Evolutionary conservation across 2,797 vertebrate genomes (phyloP).

Genomic region (Anniella stebbinsi): DNA sequence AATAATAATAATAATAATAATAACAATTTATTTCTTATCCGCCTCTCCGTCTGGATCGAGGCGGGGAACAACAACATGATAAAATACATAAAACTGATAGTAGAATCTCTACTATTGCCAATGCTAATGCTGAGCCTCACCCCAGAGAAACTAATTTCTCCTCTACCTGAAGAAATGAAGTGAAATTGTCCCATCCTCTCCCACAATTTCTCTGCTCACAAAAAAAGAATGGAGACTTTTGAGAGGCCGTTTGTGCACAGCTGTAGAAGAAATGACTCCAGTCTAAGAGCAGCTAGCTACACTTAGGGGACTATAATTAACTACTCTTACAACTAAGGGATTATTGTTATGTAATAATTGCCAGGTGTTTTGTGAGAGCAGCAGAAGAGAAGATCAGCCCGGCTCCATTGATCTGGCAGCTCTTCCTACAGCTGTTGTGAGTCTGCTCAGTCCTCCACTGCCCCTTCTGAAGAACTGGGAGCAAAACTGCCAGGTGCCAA

Average conservation of each 20-base stretch:
- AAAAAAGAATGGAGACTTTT: neutral
- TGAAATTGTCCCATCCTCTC: neutral
- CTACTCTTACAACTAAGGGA: neutral
- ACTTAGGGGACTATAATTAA: neutral
- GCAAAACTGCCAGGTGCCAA: neutral
- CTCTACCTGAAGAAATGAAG: neutral
- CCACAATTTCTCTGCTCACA: neutral
- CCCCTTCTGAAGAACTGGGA: neutral
- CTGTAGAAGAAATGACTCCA: neutral
- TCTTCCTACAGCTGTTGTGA: neutral
- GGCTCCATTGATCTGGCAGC: neutral
- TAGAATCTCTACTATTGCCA: neutral
- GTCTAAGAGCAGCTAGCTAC: neutral
- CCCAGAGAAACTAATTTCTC: neutral
- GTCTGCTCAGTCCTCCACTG: neutral
- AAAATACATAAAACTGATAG: no score
- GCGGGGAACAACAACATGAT: no score
- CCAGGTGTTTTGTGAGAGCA: neutral
- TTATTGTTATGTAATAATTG: neutral
- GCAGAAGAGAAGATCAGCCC: no score
- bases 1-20: no score
- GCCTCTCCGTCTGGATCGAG: no score
- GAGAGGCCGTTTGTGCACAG: neutral
- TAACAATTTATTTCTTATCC: no score
- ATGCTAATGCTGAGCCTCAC: neutral